Base-by-base conservation (phyloP, 2,888 invertebrate species). In the Leptinotarsa peninsularis region DNA sequence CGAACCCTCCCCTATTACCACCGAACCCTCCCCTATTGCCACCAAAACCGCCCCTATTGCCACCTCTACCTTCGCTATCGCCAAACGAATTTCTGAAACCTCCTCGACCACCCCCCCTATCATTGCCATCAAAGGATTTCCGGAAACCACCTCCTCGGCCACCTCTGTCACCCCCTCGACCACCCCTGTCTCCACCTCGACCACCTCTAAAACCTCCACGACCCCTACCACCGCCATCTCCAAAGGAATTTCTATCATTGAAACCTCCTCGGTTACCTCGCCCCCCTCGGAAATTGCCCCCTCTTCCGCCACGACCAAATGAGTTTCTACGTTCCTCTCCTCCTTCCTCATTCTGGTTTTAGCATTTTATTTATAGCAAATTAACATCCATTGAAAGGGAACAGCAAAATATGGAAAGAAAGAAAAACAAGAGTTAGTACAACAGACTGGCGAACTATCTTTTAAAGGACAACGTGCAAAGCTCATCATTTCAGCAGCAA, bases 1-100 rank as follows among this genome's bases (percentile, higher is more conserved):
- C 83, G 52, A 86, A 87, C 15, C 85, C 86, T 76, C 73, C 82
- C 82, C 91, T 91, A 83, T 91, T 91, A 81, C 90, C 85, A 10
- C 87, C 85, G 63, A 86, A 66, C 18, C 76, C 85, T 4, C 87
- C 85, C 60, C 86, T 75, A 10, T 73, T 49, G 56, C 71, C 75
- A 50, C 76, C 77, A 7, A 73, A 74, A 71, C 73, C 73, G 21
- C 74, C 83, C 18, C 83, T 83, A 56, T 84, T 87, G 17, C 85
- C 86, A 76, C 73, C 82, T 1, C 88, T 56, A 60, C 15, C 21
- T 21, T 15, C 60, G 23, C 60, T 86, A 33, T 88, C 88, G 76
- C 74, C 84, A 82, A 77, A 85, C 81, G 81, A 84, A 78, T 77
- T 82, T 70, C 85, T 86, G 67, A 86, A 86, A 52, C 83, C 83